Base-by-base conservation (phyloP, 2,888 invertebrate species). In the Stratiomys singularior region DNA sequence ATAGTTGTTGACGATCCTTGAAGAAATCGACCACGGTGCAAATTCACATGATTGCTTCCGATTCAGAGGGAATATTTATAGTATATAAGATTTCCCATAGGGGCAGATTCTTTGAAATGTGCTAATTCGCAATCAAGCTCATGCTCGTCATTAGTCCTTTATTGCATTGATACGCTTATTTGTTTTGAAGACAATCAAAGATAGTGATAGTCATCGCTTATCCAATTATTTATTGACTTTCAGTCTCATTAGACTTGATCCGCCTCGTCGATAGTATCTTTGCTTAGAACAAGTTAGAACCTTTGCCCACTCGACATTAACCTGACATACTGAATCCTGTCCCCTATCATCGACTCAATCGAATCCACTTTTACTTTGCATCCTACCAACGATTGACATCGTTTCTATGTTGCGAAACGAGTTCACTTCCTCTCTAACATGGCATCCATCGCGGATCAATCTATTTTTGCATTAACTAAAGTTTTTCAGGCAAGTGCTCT, bases 401-500 rank as follows among this genome's bases (percentile, higher is more conserved):
- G 23, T 60, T 60, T 25, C 60, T 5, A n/a, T 18, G 23, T 5
- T 7, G 5, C 25, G 7, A 60, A 60, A 60, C 60, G 23, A 69
- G 69, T 46, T 25, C 25, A 69, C 25, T 69, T 69, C 69, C 69
- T 47, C 47, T 47, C 46, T 5, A 25, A 47, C 25, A 69, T 69
- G 11, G 28, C 18, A 69, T 69, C 69, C 46, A 69, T 69, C 47
- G 3, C 5, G 30, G 23, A 69, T 69, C 69, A 69, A 69, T 69
- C 69, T 25, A 23, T 47, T 69, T 69, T 47, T 30, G 47, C 69
- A 23, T 47, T 23, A 15, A 37, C 37, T 37, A 5, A 69, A 25
- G 18, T 47, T 69, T 69, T 69, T 30, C 66, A 1, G 13, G 58
- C 21, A 37, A 27, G 30, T 56, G 7, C 18, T 60, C 13, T 52